These are phyloP conservation scores for Xenopus petersii DNA, from an alignment of 2,797 vertebrate species.

Conservation along the genomic window DNA sequence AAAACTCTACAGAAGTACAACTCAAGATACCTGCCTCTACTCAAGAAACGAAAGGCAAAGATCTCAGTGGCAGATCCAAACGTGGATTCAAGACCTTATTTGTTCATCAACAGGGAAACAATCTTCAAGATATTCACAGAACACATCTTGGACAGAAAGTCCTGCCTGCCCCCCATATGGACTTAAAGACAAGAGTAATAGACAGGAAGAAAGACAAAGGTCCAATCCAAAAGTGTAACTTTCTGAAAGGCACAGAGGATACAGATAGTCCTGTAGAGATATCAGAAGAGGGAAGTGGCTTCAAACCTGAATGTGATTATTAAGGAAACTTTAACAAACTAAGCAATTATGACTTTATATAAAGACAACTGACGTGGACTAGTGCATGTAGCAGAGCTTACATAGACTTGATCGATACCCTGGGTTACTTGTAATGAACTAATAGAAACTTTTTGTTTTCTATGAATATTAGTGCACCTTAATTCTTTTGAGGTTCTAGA, in stretches of 20 bases:
- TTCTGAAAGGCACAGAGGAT: neutral
- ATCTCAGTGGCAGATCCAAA: conserved; percentile 15
- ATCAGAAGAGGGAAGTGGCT: conserved; percentile 31
- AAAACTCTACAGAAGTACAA: neutral
- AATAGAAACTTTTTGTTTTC: no score
- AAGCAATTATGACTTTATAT: no score
- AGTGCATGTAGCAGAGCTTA: no score
- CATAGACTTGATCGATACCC: no score
- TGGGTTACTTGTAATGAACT: no score
- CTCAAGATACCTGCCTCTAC: neutral
- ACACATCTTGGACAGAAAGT: neutral
- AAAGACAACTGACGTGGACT: no score
- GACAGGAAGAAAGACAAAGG: neutral
- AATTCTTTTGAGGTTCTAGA: no score
- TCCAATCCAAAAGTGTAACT: conserved; percentile 8
- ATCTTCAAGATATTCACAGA: neutral
- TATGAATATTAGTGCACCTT: no score
- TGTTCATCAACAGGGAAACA: neutral
- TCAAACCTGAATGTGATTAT: conserved; percentile 24
- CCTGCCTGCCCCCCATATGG: neutral
- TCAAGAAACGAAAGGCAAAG: neutral
- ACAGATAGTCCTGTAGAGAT: neutral
- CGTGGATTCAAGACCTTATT: conserved; percentile 12
- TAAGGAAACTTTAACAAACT: neutral
- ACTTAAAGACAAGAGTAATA: neutral